A percentile compares a stretch with the other conserved stretches of the same genome.
phyloP scores from a whole-genome alignment of 2,113 vertebrate species.

The Salvator merianae region DNA sequence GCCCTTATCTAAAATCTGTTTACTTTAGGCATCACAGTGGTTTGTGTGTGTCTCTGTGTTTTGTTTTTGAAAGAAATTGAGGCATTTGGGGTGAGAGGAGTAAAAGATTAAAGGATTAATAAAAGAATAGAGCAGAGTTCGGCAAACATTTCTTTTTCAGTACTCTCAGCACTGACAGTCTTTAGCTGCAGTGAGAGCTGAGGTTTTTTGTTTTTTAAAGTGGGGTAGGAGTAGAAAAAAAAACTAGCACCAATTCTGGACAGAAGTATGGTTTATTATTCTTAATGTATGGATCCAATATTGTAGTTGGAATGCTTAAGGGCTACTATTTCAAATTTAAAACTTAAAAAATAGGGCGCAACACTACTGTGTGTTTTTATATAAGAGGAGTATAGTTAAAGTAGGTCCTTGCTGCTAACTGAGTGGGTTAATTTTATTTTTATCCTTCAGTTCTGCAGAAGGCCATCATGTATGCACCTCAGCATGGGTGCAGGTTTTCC shows the following conservation, averaged over 20 bases:
- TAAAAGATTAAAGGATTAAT: neutral
- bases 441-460: neutral
- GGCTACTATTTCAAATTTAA: too few relatives aligned
- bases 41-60: neutral
- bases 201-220: too few relatives aligned
- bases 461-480: neutral
- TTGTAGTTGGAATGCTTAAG: too few relatives aligned
- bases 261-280: neutral
- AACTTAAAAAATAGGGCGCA: neutral
- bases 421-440: neutral
- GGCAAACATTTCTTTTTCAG: too few relatives aligned
- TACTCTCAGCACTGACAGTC: too few relatives aligned
- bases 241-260: neutral
- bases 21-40: neutral
- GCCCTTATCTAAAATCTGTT: neutral
- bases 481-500: neutral
- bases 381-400: too few relatives aligned
- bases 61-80: neutral
- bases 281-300: neutral
- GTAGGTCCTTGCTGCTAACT: too few relatives aligned
- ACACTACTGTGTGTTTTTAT: neutral
- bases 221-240: too few relatives aligned
- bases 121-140: neutral
- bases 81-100: neutral
- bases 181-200: too few relatives aligned